These are phyloP conservation scores for Rhyacophila evoluta DNA, from an alignment of 2,888 invertebrate genomes.

Conservation along the genomic window DNA sequence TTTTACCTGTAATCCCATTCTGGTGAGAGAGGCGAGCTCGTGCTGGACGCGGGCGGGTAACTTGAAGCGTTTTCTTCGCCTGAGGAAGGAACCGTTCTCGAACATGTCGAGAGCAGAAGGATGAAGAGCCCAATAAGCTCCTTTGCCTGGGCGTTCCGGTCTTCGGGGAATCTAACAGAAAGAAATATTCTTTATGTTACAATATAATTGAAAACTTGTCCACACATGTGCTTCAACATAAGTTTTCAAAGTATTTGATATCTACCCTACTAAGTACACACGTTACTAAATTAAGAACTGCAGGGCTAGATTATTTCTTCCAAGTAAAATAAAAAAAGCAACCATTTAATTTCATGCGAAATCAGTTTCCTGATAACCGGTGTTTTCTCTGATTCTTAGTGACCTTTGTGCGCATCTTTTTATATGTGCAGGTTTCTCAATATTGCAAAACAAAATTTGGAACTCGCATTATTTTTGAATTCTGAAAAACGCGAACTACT, in stretches of 20 bases:
- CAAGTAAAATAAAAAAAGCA: too few species aligned
- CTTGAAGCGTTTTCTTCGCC: conserved; percentile 87
- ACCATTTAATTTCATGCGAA: too few species aligned
- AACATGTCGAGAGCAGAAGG: conserved; percentile 87
- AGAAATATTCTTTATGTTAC: neutral
- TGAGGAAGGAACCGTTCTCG: conserved; percentile 86
- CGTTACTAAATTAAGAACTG: too few species aligned
- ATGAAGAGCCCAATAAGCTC: conserved; percentile 88
- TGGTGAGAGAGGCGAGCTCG: conserved; percentile 62
- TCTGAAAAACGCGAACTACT: too few species aligned
- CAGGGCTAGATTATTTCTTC: too few species aligned
- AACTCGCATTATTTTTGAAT: too few species aligned
- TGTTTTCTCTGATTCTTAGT: too few species aligned
- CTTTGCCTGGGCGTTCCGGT: conserved; percentile 84
- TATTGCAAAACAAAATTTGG: too few species aligned
- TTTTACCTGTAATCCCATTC: conserved; percentile 53
- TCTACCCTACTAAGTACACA: too few species aligned
- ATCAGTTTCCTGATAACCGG: too few species aligned
- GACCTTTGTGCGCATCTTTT: too few species aligned
- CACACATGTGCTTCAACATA: neutral
- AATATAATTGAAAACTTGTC: neutral
- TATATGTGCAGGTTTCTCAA: too few species aligned
- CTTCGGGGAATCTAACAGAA: conserved; percentile 74
- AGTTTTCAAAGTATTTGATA: neutral
- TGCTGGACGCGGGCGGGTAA: conserved; percentile 72